These are phyloP conservation scores for Pyralis farinalis DNA, from an alignment of 2,888 invertebrate genomes.

Conservation along the genomic window DNA sequence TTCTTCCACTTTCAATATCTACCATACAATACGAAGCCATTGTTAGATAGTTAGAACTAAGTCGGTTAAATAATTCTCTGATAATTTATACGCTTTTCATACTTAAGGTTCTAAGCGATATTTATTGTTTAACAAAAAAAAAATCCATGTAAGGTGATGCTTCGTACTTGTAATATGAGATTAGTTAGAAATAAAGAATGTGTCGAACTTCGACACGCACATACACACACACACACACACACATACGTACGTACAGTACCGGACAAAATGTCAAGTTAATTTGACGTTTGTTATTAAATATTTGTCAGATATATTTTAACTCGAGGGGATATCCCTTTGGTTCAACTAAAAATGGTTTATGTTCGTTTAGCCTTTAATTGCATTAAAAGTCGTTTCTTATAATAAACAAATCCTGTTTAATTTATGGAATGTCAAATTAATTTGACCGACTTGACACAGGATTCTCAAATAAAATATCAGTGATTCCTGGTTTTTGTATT, in stretches of 20 bases:
- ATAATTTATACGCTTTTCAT: slow-evolving; percentile 72
- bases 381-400: too few species aligned
- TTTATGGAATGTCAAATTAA: too few species aligned
- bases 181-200: slow-evolving; percentile 59
- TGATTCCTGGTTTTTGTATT: too few species aligned
- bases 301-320: too few species aligned
- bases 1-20: slow-evolving; percentile 1
- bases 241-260: neutral
- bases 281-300: too few species aligned
- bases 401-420: too few species aligned
- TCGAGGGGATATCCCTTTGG: too few species aligned
- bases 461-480: too few species aligned
- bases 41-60: slow-evolving; percentile 50
- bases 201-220: neutral
- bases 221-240: neutral
- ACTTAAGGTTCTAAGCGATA: slow-evolving; percentile 75
- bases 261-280: too few species aligned
- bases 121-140: slow-evolving; percentile 53
- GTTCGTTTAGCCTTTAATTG: too few species aligned
- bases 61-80: slow-evolving; percentile 53
- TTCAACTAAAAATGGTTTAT: too few species aligned
- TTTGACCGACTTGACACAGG: too few species aligned
- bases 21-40: slow-evolving; percentile 30
- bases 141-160: slow-evolving; percentile 36
- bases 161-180: slow-evolving; percentile 56